Base-by-base conservation (phyloP, 2,888 invertebrate genomes). In the Lordiphosa andalusiaca region DNA sequence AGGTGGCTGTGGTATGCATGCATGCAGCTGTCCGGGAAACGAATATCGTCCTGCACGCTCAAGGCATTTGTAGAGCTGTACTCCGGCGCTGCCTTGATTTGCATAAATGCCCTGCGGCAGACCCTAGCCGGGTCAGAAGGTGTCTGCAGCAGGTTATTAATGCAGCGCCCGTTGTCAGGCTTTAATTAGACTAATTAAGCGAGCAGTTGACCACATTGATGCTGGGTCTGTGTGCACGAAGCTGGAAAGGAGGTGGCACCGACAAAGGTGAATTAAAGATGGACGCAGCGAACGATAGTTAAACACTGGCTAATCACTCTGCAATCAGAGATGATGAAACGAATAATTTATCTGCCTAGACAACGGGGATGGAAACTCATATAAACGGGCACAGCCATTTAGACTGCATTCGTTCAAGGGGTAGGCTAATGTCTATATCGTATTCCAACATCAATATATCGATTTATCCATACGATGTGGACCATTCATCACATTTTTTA, bases 141-240 rank as follows among this genome's bases (percentile, higher is more conserved):
- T 48, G 41, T 50, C 25, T 42, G 51, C 49, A 69, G 57, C 61
- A 66, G 80, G 69, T 72, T 75, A 75, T 75, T 72, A 78, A 72
- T 75, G 72, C 75, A 64, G 44, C 66, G 60, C 40, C 69, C 58
- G 71, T 42, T 51, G 63, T 53, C 72, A 36, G 53, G 58, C 35
- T 66, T 78, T 74, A 78, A 74, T 78, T 74, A 71, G 71, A 21
- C 71, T 74, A 74, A 74, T 74, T 74, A 78, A 78, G 75, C 58
- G 65, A 53, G 62, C 66, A 61, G 42, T 54, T 42, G 46, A 36
- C 63, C 56, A 50, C 38, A 33, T 36, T n/a, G 16, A 36, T 19
- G 30, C 35, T 10, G 16, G 21, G n/a, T 21, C 21, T 13, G 19
- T 19, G 16, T 19, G 4, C 7, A 23, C 10, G 62, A 9, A 62